Conservation (phyloP, 2,797 vertebrate genomes). For the Phoebastria nigripes region DNA sequence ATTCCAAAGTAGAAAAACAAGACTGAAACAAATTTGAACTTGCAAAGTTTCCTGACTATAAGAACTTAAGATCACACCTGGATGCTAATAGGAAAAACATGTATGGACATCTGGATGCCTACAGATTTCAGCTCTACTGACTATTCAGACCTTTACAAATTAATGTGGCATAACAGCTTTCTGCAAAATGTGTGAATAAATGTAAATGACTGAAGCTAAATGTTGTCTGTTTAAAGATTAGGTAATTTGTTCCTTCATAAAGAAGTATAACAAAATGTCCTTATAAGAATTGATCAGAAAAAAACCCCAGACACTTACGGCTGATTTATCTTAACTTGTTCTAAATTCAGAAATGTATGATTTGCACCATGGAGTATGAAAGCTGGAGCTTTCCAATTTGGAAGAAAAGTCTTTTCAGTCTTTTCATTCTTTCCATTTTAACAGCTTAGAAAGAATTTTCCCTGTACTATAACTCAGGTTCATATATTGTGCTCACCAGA, state of each 20-base stretch:
- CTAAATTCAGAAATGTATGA: not conserved
- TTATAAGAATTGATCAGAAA: not conserved
- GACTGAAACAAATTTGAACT: constrained; percentile 53
- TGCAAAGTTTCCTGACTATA: constrained; percentile 46
- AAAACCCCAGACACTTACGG: accelerated
- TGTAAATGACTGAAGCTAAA: not conserved
- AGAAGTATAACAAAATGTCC: not conserved
- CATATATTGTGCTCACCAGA: not conserved
- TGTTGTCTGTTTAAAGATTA: not conserved
- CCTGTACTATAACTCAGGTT: not conserved
- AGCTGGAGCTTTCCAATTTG: constrained; percentile 32
- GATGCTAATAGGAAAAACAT: constrained; percentile 43
- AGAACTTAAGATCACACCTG: constrained; percentile 47
- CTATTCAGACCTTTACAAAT: not conserved
- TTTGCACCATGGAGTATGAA: not conserved
- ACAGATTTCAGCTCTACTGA: not conserved
- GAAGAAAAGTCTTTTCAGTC: not conserved
- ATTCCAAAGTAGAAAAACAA: constrained; percentile 48
- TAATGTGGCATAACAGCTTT: not conserved
- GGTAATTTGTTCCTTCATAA: not conserved
- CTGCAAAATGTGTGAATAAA: not conserved
- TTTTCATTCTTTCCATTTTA: constrained; percentile 51
- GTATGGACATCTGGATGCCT: constrained; percentile 28
- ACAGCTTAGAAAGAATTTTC: constrained; percentile 23
- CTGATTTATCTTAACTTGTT: not conserved